A percentile compares a stretch with the other conserved stretches of the same genome.
Evolutionary conservation across 2,888 invertebrate genomes (phyloP).

Genomic region (Slavum lentiscoides): DNA sequence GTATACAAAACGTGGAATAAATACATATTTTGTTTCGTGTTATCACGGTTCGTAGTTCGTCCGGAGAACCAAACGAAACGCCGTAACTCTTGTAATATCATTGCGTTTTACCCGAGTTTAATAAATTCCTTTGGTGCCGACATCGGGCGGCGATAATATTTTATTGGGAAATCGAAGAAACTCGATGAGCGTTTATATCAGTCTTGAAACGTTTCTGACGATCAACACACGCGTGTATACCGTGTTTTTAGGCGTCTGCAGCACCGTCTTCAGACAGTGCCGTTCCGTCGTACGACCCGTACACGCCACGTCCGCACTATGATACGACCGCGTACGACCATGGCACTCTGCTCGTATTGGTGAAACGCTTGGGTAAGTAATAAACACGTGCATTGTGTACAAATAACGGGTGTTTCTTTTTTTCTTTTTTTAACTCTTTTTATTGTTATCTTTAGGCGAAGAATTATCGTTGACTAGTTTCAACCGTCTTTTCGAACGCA

Average conservation of each 20-base stretch:
- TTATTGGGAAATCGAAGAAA: slow-evolving; percentile 7
- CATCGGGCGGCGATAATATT: neutral
- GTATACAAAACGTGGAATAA: too few relatives aligned
- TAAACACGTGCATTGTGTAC: neutral
- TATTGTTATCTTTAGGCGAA: slow-evolving; percentile 56
- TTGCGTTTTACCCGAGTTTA: too few relatives aligned
- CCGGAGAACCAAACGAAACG: too few relatives aligned
- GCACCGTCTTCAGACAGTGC: slow-evolving; percentile 91
- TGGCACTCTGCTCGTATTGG: slow-evolving; percentile 81
- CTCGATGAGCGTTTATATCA: neutral
- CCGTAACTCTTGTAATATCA: too few relatives aligned
- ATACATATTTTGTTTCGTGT: too few relatives aligned
- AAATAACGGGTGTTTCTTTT: neutral
- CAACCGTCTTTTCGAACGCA: slow-evolving; percentile 79
- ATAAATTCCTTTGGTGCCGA: too few relatives aligned
- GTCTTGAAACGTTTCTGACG: neutral
- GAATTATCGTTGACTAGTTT: slow-evolving; percentile 64
- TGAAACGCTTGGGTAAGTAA: slow-evolving; percentile 78
- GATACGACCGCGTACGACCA: slow-evolving; percentile 91
- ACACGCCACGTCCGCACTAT: slow-evolving; percentile 94
- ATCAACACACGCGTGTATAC: neutral
- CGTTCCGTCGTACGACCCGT: slow-evolving; percentile 82
- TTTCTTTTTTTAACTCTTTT: too few relatives aligned
- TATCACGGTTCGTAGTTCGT: too few relatives aligned
- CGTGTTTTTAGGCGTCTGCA: slow-evolving; percentile 57